A percentile compares a stretch with the other conserved stretches of the same genome.
Conservation (phyloP, 2,888 invertebrate genomes). For the Ryuthela nishihirai region DNA sequence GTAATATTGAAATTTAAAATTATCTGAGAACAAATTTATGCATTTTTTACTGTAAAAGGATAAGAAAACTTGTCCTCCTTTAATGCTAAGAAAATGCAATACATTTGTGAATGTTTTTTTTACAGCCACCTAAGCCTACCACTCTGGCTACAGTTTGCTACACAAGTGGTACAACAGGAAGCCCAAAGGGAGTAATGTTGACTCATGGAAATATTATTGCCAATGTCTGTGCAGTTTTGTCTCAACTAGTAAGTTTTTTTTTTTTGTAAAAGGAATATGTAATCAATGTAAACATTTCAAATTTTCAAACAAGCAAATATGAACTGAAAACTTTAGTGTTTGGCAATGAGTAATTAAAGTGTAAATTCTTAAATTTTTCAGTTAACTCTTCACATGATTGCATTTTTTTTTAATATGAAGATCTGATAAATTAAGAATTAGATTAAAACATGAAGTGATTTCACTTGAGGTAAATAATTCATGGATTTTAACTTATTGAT, state of each 20-base stretch:
- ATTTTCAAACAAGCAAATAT: too few species aligned
- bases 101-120: too few species aligned
- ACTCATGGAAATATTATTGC: slow-evolving; percentile 93
- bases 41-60: too few species aligned
- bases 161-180: slow-evolving; percentile 96
- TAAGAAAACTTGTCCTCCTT: too few species aligned
- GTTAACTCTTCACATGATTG: background rate
- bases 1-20: too few species aligned
- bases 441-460: background rate
- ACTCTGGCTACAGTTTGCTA: slow-evolving; percentile 94
- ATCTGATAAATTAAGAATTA: background rate
- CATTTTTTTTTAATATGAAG: background rate
- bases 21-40: too few species aligned
- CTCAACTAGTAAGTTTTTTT: slow-evolving; percentile 60
- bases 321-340: too few species aligned
- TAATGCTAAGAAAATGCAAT: too few species aligned
- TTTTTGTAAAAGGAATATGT: background rate
- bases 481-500: too few species aligned
- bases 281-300: background rate
- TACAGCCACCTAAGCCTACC: slow-evolving; percentile 72
- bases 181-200: slow-evolving; percentile 97
- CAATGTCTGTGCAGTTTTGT: slow-evolving; percentile 76
- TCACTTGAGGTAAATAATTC: too few species aligned
- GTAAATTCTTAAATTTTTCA: too few species aligned
- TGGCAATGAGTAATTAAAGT: too few species aligned